These are phyloP conservation scores for Agrochola circellaris DNA, from an alignment of 2,888 invertebrate genomes.

Conservation along the genomic window DNA sequence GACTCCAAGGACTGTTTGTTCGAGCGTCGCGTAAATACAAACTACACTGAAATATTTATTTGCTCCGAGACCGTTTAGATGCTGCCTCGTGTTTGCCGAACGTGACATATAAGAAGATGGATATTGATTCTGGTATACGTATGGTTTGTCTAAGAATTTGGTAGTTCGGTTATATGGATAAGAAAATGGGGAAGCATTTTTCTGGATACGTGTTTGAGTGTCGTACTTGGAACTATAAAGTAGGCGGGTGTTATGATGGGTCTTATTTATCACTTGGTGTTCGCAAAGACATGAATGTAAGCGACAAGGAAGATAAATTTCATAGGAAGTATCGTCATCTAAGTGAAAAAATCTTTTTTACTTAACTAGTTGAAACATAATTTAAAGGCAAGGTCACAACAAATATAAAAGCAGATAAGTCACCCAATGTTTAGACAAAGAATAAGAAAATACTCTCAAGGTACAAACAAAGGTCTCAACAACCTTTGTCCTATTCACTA, in stretches of 20 bases:
- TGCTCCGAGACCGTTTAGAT: constrained; percentile 69
- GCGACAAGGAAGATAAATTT: neutral
- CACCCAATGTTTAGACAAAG: constrained; percentile 6
- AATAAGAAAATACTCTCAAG: constrained; percentile 9
- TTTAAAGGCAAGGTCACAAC: neutral
- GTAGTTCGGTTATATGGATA: constrained; percentile 56
- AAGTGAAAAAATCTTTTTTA: neutral
- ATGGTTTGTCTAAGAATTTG: constrained; percentile 69
- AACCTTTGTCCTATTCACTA: constrained; percentile 45
- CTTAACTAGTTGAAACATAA: neutral
- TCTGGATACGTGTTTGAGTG: constrained; percentile 59
- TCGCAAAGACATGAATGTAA: neutral
- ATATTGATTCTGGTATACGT: constrained; percentile 66
- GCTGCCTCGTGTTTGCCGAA: constrained; percentile 73
- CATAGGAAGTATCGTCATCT: neutral
- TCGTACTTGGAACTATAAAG: constrained; percentile 54
- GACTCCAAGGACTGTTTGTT: constrained; percentile 58
- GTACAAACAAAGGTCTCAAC: constrained; percentile 29
- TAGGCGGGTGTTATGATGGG: constrained; percentile 46
- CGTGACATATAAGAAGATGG: constrained; percentile 72
- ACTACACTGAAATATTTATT: constrained; percentile 75
- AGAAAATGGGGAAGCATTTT: constrained; percentile 64
- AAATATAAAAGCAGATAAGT: neutral
- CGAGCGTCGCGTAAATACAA: constrained; percentile 73
- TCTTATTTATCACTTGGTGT: constrained; percentile 49